Conservation (phyloP, 1,140 invertebrate species). For the Psilanteris sp. region DNA sequence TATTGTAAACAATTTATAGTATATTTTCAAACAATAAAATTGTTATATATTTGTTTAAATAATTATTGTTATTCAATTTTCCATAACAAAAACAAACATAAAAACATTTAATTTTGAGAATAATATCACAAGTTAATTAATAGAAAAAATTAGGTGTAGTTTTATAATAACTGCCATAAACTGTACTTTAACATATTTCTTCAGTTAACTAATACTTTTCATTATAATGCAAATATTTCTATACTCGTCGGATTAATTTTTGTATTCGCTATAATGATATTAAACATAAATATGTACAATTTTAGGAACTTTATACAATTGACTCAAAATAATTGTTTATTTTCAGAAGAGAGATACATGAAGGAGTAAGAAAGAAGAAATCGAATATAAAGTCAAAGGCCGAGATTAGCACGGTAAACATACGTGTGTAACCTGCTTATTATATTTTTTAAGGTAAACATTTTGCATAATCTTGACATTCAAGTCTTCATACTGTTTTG, state of each 20-base stretch:
- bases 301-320: not conserved
- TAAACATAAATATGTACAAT: constrained; percentile 23
- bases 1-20: not conserved
- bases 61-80: not conserved
- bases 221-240: too few species aligned
- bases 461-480: constrained; percentile 77
- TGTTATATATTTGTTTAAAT: too few species aligned
- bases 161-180: too few species aligned
- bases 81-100: too few species aligned
- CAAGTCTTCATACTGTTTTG: constrained; percentile 65
- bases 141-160: constrained; percentile 18
- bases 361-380: not conserved
- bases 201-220: too few species aligned
- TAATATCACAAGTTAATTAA: not conserved
- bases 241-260: not conserved
- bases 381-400: constrained; percentile 12
- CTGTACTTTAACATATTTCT: too few species aligned
- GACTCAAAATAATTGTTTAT: constrained; percentile 71
- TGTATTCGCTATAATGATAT: constrained; percentile 30
- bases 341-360: constrained; percentile 70
- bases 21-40: too few species aligned
- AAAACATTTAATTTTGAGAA: too few species aligned
- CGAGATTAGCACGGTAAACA: constrained; percentile 53
- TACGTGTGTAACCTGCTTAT: constrained; percentile 69
- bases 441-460: constrained; percentile 77